Evolutionary conservation across 1,140 invertebrate genomes (phyloP).

Genomic region (Drosophila subobscura): DNA sequence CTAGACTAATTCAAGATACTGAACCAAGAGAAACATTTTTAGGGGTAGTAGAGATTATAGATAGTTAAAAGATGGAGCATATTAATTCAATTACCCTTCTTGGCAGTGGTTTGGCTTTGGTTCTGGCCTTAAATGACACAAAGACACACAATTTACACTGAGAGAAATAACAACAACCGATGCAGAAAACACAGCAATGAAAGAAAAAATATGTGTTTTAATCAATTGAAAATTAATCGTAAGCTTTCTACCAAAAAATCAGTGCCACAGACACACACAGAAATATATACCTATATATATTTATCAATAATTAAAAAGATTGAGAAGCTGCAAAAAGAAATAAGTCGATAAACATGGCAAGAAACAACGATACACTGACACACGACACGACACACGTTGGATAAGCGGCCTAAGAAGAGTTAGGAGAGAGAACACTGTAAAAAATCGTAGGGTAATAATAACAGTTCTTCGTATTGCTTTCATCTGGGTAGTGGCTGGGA

Average conservation of each 20-base stretch:
- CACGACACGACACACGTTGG: slow-evolving; percentile 64
- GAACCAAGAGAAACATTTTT: slow-evolving; percentile 12
- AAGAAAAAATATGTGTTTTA: slow-evolving; percentile 32
- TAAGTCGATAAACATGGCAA: slow-evolving; percentile 47
- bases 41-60: slow-evolving; percentile 4
- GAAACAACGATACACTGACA: slow-evolving; percentile 53
- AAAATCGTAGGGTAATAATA: slow-evolving; percentile 50
- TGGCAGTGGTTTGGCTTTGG: slow-evolving; percentile 55
- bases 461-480: slow-evolving; percentile 46
- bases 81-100: slow-evolving; percentile 62
- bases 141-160: slow-evolving; percentile 52
- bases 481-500: slow-evolving; percentile 30
- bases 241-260: slow-evolving; percentile 27
- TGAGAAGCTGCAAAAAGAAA: slow-evolving; percentile 50
- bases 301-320: slow-evolving; percentile 16
- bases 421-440: slow-evolving; percentile 64
- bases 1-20: slow-evolving; percentile 24
- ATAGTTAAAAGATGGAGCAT: slow-evolving; percentile 8
- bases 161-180: slow-evolving; percentile 41
- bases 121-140: slow-evolving; percentile 54
- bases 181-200: slow-evolving; percentile 23
- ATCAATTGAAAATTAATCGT: slow-evolving; percentile 40
- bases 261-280: slow-evolving; percentile 35
- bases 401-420: slow-evolving; percentile 60
- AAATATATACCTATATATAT: slow-evolving; percentile 5